phyloP scores from a whole-genome alignment of 2,113 vertebrate genomes.

The Platycercus adscitus region DNA sequence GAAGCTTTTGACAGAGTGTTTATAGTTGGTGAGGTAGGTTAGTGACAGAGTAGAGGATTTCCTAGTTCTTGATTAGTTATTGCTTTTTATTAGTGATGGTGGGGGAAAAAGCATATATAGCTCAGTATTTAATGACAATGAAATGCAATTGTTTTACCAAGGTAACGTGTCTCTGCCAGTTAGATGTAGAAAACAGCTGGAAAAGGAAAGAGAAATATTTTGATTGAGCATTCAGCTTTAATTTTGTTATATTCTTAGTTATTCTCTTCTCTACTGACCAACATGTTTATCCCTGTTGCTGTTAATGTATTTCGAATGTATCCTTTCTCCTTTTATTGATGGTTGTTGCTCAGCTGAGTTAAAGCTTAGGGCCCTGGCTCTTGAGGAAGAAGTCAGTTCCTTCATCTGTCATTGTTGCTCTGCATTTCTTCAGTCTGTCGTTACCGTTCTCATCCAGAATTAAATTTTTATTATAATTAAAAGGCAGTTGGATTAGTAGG shows the following conservation, averaged over 20 bases:
- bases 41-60: neutral
- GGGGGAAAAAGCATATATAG: neutral
- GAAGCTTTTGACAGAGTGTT: neutral
- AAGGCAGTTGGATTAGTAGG: neutral
- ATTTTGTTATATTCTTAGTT: neutral
- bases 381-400: neutral
- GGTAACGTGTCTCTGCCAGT: neutral
- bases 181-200: neutral
- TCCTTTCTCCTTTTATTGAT: neutral
- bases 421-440: neutral
- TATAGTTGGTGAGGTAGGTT: neutral
- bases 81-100: neutral
- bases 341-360: neutral
- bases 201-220: neutral
- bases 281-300: neutral
- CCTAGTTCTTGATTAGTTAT: neutral
- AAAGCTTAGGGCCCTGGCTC: neutral
- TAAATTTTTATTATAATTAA: neutral
- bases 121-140: neutral
- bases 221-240: neutral
- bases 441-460: neutral
- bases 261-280: neutral
- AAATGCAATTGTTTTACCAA: neutral
- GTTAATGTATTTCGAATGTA: neutral
- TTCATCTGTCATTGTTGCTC: neutral